Evolutionary conservation across 2,797 vertebrate species (phyloP), one percentile per base, ranked within the genome.

Genomic region (Malurus leucopterus): DNA sequence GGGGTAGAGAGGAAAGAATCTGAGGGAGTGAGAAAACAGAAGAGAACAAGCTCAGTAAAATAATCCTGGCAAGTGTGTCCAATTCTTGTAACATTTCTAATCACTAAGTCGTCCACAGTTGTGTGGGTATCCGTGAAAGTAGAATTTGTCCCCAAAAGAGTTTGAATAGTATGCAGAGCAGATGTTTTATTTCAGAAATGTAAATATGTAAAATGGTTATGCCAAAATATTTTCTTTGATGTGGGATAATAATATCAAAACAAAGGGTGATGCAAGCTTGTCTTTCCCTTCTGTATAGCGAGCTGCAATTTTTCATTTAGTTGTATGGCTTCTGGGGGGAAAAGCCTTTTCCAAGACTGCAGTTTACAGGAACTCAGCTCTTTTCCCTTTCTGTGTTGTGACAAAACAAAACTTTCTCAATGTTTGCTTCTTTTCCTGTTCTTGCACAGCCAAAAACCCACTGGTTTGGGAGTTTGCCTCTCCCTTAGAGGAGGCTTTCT

Each of bases 31-130:
- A 75, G 47, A 58, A 91, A 89, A 72, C 50, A 46, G 77, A 67
- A 72, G 24, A 81, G 77, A 92, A 72, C 8, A 46, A 75, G 73
- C 68, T 95, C 90, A 94, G 89, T 86, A 92, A 90, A 93, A 77
- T 87, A 95, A 93, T 93, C 73, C 68, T 57, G 59, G 65, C 26
- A 75, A 91, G 78, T 74, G 86, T 91, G 87, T 94, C 93, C 62
- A 88, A 80, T 95, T 95, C 88, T 95, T 95, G 82, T 71, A 93
- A 76, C 86, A 17, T 86, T 95, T 93, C 54, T 95, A 92, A 92
- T 92, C 88, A 68, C 80, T 77, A 58, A 72, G 58, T 93, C 90
- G 73, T 75, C 58, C 50, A 40, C 67, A 69, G 50, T 84, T 77
- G 63, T 72, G 61, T 82, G 67, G 55, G 29, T 81, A 58, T 84